Base-by-base conservation (phyloP, 2,888 invertebrate species). In the Drosophila paramelanica region DNA sequence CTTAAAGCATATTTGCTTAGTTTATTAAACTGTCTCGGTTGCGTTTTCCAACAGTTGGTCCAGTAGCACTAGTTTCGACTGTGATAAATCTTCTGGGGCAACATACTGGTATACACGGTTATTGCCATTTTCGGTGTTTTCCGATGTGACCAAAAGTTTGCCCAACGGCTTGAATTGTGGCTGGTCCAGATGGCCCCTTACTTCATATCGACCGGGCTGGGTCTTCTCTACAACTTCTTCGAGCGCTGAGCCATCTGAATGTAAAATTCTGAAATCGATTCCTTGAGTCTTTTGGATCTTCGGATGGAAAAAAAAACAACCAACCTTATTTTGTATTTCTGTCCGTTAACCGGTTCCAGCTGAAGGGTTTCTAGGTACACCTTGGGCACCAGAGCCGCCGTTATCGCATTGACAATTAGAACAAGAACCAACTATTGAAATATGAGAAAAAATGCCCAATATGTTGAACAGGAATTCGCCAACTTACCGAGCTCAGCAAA, bases 401-500 rank as follows among this genome's bases (percentile, higher is more conserved):
- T n/a, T 4, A 36, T 58, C 25, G 31, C 49, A 4, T 39, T 31
- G 14, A 23, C 52, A 43, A 51, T 33, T 20, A 58, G 36, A 6
- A 39, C 14, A 5, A 55, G 4, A 39, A 60, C 1, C 10, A 67
- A 23, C 67, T 67, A 20, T 5, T 5, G 11, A 49, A 10, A 27
- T 20, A 6, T 6, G 11, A 51, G 5, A 5, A 10, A 42, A 8
- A n/a, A 1, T 2, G n/a, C 1, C 14, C n/a, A 13, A 6, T 25
- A 1, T 4, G 23, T 20, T 14, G 5, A 2, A 10, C 10, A 13
- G 11, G 8, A 45, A 8, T 0, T 31, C 2, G 20, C 11, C 8
- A 42, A 31, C 50, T 46, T 69, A 60, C 68, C 60, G 49, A 33
- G 11, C 27, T 36, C 2, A 70, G 13, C 10, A 46, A 41, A 11